Base-by-base conservation (phyloP, 2,888 invertebrate genomes). In the Erynnis tages region DNA sequence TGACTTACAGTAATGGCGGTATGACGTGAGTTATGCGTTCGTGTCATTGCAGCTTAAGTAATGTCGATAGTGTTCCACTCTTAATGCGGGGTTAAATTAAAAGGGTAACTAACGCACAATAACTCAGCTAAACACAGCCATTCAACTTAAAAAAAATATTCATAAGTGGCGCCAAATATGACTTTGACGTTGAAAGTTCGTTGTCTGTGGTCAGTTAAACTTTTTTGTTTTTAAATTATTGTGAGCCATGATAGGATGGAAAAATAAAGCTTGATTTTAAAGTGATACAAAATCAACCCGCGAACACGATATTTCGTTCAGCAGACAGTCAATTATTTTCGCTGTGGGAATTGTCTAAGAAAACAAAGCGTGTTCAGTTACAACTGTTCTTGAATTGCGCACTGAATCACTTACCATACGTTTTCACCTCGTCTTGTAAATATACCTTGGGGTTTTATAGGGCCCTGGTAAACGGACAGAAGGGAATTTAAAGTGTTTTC, bases 321-420 rank as follows among this genome's bases (percentile, higher is more conserved):
- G 68, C 80, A 62, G 86, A 86, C 87, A 83, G 69, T 76, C 86
- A 79, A 87, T 88, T 87, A 86, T 80, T 74, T 77, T 74, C 77
- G 67, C 80, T 77, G 82, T 87, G 88, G 83, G 85, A 88, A 87
- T 82, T 82, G 88, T 83, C 87, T 76, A 73, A 71, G 78, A 77
- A 82, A 84, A 88, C 85, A 86, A 83, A 83, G 84, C 79, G 83
- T 77, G 80, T 83, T 82, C 67, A 67, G 82, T 87, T 86, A 80
- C 82, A 81, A 77, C 79, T 76, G 80, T 75, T 79, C 76, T 79
- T 74, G 77, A 65, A 76, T 75, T 73, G 76, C 67, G 59, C 57
- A 50, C 64, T 54, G 61, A 56, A 60, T 60, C 60, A 56, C 64
- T 57, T 79, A 84, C 82, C 62, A 76, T 56, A 56, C 59, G 61